Conservation (phyloP, 2,797 vertebrate genomes). For the Galago senegalensis region DNA sequence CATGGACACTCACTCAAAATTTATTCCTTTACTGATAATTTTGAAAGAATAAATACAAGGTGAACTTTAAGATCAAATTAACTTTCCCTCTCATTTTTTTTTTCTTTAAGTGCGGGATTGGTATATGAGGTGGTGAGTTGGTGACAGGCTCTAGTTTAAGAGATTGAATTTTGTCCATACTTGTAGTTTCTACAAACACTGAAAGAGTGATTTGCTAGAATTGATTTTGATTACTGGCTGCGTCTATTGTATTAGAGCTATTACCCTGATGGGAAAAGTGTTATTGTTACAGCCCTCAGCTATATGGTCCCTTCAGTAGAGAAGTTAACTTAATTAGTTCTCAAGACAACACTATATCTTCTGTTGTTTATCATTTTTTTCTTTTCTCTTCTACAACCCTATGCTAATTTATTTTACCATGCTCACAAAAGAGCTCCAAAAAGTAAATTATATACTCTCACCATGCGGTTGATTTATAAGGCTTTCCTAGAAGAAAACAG, state of each 20-base stretch:
- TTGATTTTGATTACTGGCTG: neutral
- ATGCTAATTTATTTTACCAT: slow-evolving; percentile 69
- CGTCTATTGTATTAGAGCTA: neutral
- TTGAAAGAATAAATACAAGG: neutral
- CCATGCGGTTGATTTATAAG: slow-evolving; percentile 71
- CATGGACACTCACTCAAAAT: neutral
- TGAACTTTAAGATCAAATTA: neutral
- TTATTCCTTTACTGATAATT: neutral
- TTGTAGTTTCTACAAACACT: neutral
- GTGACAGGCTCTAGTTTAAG: neutral
- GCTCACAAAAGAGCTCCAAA: slow-evolving; percentile 63
- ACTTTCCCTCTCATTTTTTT: neutral
- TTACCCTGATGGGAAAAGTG: neutral
- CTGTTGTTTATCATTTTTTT: slow-evolving; percentile 32
- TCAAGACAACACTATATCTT: slow-evolving; percentile 68
- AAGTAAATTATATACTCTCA: slow-evolving; percentile 74
- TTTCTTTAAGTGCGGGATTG: neutral
- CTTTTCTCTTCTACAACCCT: slow-evolving; percentile 35
- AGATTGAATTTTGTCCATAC: neutral
- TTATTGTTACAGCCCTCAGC: neutral
- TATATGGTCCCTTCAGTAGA: neutral
- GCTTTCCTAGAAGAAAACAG: slow-evolving; percentile 69
- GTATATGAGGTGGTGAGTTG: neutral
- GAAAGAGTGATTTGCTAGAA: neutral
- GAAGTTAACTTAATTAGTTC: slow-evolving; percentile 77